phyloP scores from a whole-genome alignment of 2,888 invertebrate species.

The Apodemia zela region DNA sequence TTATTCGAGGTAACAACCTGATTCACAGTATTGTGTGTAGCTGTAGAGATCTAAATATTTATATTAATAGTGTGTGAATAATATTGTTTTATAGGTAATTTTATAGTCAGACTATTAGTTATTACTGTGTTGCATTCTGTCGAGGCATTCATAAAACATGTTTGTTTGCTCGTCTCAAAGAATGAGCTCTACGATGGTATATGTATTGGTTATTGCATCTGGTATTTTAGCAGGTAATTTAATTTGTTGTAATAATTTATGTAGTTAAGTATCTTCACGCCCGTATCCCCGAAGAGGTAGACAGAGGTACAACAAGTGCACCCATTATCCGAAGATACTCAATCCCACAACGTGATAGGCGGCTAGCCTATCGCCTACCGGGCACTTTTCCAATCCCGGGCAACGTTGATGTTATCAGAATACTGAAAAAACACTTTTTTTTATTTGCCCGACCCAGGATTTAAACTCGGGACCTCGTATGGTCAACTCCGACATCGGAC shows the following conservation, averaged over 20 bases:
- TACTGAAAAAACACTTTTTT: no score
- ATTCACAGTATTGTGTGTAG: conserved; percentile 55
- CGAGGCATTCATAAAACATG: conserved; percentile 35
- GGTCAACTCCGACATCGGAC: no score
- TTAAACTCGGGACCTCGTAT: no score
- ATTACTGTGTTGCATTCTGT: conserved; percentile 29
- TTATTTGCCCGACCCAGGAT: no score
- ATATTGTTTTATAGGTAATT: conserved; percentile 38
- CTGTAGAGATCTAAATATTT: conserved; percentile 60
- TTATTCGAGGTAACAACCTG: conserved; percentile 59
- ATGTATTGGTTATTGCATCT: conserved; percentile 16
- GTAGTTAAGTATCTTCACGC: no score
- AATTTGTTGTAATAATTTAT: not conserved
- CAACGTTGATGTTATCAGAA: no score
- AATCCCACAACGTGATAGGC: no score
- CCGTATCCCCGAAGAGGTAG: no score
- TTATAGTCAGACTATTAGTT: conserved; percentile 30
- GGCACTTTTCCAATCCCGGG: no score
- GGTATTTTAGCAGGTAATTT: not conserved
- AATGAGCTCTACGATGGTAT: conserved; percentile 27
- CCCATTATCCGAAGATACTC: no score
- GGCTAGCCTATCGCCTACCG: no score
- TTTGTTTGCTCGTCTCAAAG: conserved; percentile 37
- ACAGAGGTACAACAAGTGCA: no score
- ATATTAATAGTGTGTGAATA: conserved; percentile 36